A percentile compares a stretch with the other conserved stretches of the same genome.
Evolutionary conservation across 2,797 vertebrate genomes (phyloP).

Genomic region (Menidia menidia): DNA sequence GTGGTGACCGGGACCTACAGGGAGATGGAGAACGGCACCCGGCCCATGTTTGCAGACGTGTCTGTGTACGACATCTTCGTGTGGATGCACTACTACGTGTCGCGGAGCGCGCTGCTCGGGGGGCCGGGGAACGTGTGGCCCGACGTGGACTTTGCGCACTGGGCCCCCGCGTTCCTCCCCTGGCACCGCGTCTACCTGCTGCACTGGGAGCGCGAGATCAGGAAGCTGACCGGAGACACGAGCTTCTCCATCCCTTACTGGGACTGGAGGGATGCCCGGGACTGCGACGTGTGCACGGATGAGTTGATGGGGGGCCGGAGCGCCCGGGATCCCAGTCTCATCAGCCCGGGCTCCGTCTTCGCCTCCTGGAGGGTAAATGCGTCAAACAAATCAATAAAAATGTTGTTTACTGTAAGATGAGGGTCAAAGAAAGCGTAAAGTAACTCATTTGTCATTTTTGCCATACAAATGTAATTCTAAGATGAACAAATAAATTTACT

Average conservation of each 20-base stretch:
- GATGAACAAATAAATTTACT: too few relatives aligned
- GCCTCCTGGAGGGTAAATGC: constrained; percentile 91
- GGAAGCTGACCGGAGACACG: constrained; percentile 86
- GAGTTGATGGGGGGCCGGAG: constrained; percentile 89
- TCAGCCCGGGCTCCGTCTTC: constrained; percentile 93
- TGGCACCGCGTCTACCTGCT: constrained; percentile 94
- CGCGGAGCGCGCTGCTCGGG: constrained; percentile 86
- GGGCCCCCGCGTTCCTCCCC: constrained; percentile 91
- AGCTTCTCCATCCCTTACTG: constrained; percentile 93
- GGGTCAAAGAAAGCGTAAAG: too few relatives aligned
- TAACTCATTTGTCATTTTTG: too few relatives aligned
- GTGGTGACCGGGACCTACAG: constrained; percentile 86
- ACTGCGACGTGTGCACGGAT: constrained; percentile 90
- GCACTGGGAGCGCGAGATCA: constrained; percentile 91
- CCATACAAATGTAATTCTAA: too few relatives aligned
- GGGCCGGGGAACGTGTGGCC: constrained; percentile 85
- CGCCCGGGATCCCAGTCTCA: constrained; percentile 79
- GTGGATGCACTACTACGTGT: constrained; percentile 96
- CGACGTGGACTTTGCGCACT: constrained; percentile 92
- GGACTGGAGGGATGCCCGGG: constrained; percentile 92
- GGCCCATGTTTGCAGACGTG: constrained; percentile 87
- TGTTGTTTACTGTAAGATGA: neutral
- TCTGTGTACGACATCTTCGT: constrained; percentile 92
- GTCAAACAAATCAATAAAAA: too few relatives aligned
- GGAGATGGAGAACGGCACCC: constrained; percentile 90